Base-by-base conservation (phyloP, 2,888 invertebrate species). In the Ferrisia virgata region DNA sequence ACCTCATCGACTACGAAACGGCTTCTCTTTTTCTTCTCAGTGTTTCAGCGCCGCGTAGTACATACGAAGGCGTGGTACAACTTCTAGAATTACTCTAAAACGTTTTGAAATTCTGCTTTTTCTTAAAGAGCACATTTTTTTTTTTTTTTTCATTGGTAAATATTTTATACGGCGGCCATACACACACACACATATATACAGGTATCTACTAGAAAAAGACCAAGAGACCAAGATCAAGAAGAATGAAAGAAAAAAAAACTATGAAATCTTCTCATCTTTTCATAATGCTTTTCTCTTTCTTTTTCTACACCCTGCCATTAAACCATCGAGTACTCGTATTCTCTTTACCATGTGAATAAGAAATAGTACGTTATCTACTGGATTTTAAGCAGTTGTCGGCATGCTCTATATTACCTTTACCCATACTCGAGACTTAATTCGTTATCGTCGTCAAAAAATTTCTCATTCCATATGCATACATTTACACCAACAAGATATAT, bases 31-130 rank as follows among this genome's bases (percentile, higher is more conserved):
- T 47, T 18, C 47, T 47, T 8, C 5, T 8, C 36, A 4, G 8
- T n/a, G 18, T 47, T 47, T 47, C 47, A 18, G 47, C 47, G n/a
- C 47, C 5, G 4, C 36, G 47, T 47, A 47, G n/a, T 39, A 39
- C 39, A 11, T n/a, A 22, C 8, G 36, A 82, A 69, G 82, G 82
- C 82, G 82, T 82, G 82, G 82, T 82, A 82, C 64, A 64, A 82
- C 82, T 82, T 82, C 82, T 82, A 82, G 82, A 82, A 82, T 82
- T 82, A 82, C 81, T 64, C 31, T 81, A 28, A 64, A 64, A 53
- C 81, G 64, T 82, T 82, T 82, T 82, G 82, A 82, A 82, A 82
- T 82, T 82, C 64, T 33, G n/a, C 72, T 64, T 11, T 64, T 47
- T 47, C 47, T 47, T 18, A 47, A 18, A 47, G 11, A 2, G 1